A percentile compares a stretch with the other conserved stretches of the same genome.
Conservation (phyloP, 2,113 vertebrate genomes). For the Xiphophorus maculatus region DNA sequence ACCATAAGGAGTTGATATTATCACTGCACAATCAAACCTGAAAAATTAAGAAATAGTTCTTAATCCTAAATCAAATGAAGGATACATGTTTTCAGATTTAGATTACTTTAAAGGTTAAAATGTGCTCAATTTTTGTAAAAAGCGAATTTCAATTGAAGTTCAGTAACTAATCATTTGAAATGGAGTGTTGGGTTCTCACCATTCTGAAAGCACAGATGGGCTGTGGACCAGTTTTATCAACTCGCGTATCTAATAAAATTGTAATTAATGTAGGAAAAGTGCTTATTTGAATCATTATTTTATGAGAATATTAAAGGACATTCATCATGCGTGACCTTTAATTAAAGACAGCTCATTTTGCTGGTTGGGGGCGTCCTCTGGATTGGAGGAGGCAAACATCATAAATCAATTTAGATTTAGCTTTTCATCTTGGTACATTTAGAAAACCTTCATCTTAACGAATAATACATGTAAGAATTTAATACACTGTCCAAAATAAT, state of each 20-base stretch:
- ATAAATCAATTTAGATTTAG: background rate
- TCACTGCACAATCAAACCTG: too few species aligned
- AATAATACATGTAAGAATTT: background rate
- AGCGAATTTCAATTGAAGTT: too few species aligned
- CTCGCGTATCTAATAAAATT: background rate
- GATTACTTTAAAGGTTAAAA: background rate
- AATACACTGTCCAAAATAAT: too few species aligned
- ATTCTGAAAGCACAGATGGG: background rate
- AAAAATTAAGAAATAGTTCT: too few species aligned
- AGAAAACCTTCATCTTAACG: background rate
- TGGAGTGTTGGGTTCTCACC: background rate
- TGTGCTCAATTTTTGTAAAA: too few species aligned
- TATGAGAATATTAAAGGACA: background rate
- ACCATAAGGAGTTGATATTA: too few species aligned
- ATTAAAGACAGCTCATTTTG: slow-evolving; percentile 9
- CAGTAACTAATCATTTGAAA: background rate
- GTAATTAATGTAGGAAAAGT: background rate
- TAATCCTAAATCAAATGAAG: background rate
- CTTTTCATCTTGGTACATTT: background rate
- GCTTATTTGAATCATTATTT: slow-evolving; percentile 8
- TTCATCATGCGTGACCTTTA: slow-evolving; percentile 14
- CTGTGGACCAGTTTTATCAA: background rate
- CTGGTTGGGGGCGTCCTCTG: slow-evolving; percentile 1
- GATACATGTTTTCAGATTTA: background rate
- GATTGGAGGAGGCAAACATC: background rate